These are phyloP conservation scores for Xestia ashworthii DNA, from an alignment of 2,888 invertebrate species.

Conservation along the genomic window DNA sequence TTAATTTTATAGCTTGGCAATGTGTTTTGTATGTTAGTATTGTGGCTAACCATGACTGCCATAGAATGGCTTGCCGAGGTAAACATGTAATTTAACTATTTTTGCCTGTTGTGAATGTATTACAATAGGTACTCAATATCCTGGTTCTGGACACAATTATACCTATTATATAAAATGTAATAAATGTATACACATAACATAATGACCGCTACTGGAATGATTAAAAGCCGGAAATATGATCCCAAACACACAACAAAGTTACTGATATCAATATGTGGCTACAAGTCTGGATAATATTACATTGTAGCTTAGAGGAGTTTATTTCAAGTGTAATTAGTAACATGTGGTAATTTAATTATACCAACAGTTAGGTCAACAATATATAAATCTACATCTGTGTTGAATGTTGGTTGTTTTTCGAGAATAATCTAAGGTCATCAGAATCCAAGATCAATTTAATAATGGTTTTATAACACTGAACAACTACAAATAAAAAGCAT, in stretches of 20 bases:
- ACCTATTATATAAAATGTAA: neutral
- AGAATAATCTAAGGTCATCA: constrained; percentile 44
- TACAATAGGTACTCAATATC: constrained; percentile 6
- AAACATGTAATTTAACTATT: neutral
- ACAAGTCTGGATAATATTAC: constrained; percentile 11
- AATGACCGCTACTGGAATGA: constrained; percentile 15
- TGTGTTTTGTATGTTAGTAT: neutral
- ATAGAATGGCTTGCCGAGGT: neutral
- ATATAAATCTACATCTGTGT: constrained; percentile 14
- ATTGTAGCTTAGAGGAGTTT: neutral
- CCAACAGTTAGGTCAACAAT: neutral
- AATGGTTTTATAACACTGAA: constrained; percentile 21
- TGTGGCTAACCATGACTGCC: neutral
- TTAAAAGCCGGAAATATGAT: constrained; percentile 69
- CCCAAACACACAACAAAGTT: constrained; percentile 18
- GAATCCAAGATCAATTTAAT: neutral
- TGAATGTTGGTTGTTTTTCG: constrained; percentile 23
- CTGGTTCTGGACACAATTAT: neutral
- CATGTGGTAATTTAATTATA: constrained; percentile 32
- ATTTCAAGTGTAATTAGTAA: constrained; percentile 24
- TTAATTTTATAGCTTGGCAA: neutral
- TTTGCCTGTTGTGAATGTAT: neutral
- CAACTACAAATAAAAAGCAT: constrained; percentile 2
- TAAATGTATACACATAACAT: neutral
- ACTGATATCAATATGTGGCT: constrained; percentile 24